Conservation (phyloP, 2,888 invertebrate species). For the Malthinus seriepunctatus region DNA sequence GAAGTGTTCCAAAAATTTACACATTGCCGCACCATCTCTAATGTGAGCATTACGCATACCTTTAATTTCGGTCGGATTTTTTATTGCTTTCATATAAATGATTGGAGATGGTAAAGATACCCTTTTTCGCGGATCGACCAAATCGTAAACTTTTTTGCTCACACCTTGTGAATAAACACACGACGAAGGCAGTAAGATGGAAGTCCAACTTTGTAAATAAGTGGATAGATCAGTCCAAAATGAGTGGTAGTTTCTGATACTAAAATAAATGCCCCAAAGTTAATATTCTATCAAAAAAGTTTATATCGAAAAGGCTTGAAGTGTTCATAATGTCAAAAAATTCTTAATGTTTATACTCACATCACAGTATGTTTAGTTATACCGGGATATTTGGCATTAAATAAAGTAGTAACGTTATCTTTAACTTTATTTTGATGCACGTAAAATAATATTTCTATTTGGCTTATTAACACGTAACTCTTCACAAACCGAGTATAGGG, state of each 20-base stretch:
- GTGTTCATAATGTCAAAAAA: too few species aligned
- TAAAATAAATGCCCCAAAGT: slow-evolving; percentile 44
- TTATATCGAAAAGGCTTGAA: too few species aligned
- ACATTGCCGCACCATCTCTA: slow-evolving; percentile 86
- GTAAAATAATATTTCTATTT: slow-evolving; percentile 69
- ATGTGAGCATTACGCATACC: slow-evolving; percentile 87
- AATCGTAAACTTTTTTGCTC: slow-evolving; percentile 69
- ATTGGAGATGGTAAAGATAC: slow-evolving; percentile 77
- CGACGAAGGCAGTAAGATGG: slow-evolving; percentile 69
- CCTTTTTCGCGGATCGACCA: slow-evolving; percentile 62
- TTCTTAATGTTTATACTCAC: slow-evolving; percentile 53
- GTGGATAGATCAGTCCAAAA: slow-evolving; percentile 73
- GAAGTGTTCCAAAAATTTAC: slow-evolving; percentile 79
- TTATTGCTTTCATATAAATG: slow-evolving; percentile 82
- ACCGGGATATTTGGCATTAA: slow-evolving; percentile 61
- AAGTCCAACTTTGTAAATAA: slow-evolving; percentile 65
- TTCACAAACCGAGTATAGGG: slow-evolving; percentile 80
- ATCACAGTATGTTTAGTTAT: slow-evolving; percentile 64
- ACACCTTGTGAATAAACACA: slow-evolving; percentile 74
- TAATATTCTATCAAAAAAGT: too few species aligned
- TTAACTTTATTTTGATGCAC: slow-evolving; percentile 65
- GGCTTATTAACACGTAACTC: slow-evolving; percentile 73
- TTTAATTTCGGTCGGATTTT: slow-evolving; percentile 76
- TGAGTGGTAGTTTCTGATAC: slow-evolving; percentile 69
- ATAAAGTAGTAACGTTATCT: slow-evolving; percentile 51